phyloP scores from a whole-genome alignment of 2,888 invertebrate genomes.

The Amiota minor region DNA sequence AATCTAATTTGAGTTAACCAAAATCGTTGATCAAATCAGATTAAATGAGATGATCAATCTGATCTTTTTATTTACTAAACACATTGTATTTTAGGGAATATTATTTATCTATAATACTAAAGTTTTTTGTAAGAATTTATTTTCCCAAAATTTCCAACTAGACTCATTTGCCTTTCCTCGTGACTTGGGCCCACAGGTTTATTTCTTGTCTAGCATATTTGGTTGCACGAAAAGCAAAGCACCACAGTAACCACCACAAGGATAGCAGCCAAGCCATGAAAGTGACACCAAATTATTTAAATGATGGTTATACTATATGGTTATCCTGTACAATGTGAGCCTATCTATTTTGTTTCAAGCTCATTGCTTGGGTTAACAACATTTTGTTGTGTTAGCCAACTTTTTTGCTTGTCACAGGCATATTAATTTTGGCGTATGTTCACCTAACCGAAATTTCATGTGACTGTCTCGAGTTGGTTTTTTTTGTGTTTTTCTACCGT shows the following conservation, averaged over 20 bases:
- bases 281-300: constrained; percentile 51
- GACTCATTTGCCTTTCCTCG: not conserved
- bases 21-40: too few relatives aligned
- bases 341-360: too few relatives aligned
- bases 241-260: constrained; percentile 16
- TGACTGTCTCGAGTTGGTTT: constrained; percentile 10
- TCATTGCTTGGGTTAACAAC: not conserved
- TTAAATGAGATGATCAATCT: too few relatives aligned
- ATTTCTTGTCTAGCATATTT: constrained; percentile 32
- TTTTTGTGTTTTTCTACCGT: not conserved
- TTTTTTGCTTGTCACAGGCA: not conserved
- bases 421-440: constrained; percentile 8
- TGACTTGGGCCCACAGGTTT: constrained; percentile 30
- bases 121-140: constrained; percentile 1
- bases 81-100: too few relatives aligned
- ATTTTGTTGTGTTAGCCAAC: not conserved
- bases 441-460: constrained; percentile 1
- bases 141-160: constrained; percentile 18
- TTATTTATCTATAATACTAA: too few relatives aligned
- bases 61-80: too few relatives aligned
- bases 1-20: too few relatives aligned
- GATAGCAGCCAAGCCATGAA: constrained; percentile 39
- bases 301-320: constrained; percentile 30
- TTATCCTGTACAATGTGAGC: constrained; percentile 22
- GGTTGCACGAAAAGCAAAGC: constrained; percentile 17